Conservation (phyloP, 1,140 invertebrate species). For the Triops cancriformis region DNA sequence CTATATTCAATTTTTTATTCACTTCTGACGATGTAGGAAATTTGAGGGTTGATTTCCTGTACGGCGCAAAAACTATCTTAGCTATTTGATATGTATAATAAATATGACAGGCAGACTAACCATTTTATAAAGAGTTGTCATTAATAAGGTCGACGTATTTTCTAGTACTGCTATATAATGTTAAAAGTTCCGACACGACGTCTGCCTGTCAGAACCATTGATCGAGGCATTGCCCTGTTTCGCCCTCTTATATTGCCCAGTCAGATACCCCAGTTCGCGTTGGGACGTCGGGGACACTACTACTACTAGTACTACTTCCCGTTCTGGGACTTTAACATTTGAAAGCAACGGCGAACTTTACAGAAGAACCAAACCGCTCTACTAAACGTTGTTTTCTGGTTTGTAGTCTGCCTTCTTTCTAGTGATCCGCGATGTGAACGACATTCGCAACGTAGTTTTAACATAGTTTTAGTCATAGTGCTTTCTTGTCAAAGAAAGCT, state of each 20-base stretch:
- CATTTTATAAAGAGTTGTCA: no score
- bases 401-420: neutral
- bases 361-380: neutral
- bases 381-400: neutral
- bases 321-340: neutral
- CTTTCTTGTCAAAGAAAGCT: neutral
- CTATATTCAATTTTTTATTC: no score
- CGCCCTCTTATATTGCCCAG: neutral
- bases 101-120: no score
- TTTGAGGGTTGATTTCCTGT: no score
- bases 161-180: neutral
- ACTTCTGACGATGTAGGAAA: no score
- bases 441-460: no score
- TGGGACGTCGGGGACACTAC: neutral
- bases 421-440: neutral
- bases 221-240: slow-evolving; percentile 3
- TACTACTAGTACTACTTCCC: neutral
- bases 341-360: neutral
- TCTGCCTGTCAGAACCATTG: slow-evolving; percentile 10
- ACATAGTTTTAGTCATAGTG: neutral
- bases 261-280: neutral
- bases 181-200: neutral
- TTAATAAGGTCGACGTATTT: neutral
- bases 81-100: no score
- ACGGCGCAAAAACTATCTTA: no score